Evolutionary conservation across 2,797 vertebrate genomes (phyloP).

Genomic region (Myotis findleyi): DNA sequence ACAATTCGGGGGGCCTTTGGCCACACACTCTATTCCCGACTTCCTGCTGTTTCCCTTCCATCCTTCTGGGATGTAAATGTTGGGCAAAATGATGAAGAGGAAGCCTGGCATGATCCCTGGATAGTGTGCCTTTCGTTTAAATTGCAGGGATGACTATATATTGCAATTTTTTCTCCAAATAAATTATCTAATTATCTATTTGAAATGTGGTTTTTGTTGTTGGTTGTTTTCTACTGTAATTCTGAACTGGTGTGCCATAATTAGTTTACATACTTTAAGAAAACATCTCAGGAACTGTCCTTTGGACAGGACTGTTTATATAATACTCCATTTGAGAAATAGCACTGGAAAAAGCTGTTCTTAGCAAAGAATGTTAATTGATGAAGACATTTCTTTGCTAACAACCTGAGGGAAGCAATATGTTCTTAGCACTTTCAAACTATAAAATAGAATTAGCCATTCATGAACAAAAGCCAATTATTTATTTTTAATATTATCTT

Average conservation of each 20-base stretch:
- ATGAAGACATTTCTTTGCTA: conserved; percentile 74
- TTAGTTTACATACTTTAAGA: conserved; percentile 52
- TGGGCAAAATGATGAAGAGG: neutral
- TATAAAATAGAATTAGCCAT: conserved; percentile 63
- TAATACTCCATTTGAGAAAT: conserved; percentile 68
- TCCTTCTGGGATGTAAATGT: neutral
- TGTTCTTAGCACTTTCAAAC: conserved; percentile 64
- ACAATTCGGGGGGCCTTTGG: neutral
- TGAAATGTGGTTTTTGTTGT: neutral
- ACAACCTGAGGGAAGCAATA: conserved; percentile 51
- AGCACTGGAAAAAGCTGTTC: conserved; percentile 60
- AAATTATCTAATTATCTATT: conserved; percentile 53
- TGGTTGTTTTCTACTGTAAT: conserved; percentile 50
- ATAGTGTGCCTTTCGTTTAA: conserved; percentile 51
- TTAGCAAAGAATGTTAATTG: conserved; percentile 76
- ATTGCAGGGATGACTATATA: conserved; percentile 27
- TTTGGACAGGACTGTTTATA: conserved; percentile 61
- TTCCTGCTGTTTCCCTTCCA: neutral
- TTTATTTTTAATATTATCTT: conserved; percentile 66
- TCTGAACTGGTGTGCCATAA: conserved; percentile 40
- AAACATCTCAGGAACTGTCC: conserved; percentile 36
- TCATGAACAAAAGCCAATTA: conserved; percentile 66
- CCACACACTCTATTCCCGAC: neutral
- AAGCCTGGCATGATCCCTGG: neutral
- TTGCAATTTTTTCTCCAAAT: conserved; percentile 16